Conservation (phyloP, 2,888 invertebrate genomes). For the Andrena fulva region DNA sequence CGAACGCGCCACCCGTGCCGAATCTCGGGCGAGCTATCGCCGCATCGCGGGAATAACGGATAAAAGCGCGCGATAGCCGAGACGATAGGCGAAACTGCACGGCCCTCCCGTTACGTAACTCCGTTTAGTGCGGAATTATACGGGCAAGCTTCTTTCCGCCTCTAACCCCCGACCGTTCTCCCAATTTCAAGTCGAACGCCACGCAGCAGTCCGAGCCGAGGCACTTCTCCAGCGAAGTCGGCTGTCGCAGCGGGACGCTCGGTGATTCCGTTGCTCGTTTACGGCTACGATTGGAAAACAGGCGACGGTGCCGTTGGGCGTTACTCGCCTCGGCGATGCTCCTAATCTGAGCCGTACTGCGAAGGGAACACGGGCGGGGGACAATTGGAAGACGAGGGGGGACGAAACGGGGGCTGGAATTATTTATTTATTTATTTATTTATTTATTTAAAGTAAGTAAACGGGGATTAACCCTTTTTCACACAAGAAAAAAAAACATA, state of each 20-base stretch:
- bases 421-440: too few species aligned
- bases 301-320: too few species aligned
- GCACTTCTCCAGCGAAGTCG: too few species aligned
- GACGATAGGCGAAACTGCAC: constrained; percentile 15
- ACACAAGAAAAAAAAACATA: too few species aligned
- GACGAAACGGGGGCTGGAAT: not conserved
- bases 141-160: constrained; percentile 23
- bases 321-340: not conserved
- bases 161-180: constrained; percentile 26
- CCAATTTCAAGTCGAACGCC: constrained; percentile 40
- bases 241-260: too few species aligned
- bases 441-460: too few species aligned
- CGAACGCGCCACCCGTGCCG: constrained; percentile 28
- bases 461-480: too few species aligned
- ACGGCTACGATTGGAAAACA: too few species aligned
- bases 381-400: not conserved
- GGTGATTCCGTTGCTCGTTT: too few species aligned
- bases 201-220: not conserved
- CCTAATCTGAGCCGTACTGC: too few species aligned
- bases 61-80: constrained; percentile 52
- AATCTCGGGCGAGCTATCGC: constrained; percentile 40
- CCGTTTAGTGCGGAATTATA: constrained; percentile 59
- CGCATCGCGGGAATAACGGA: constrained; percentile 44
- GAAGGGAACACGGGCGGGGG: not conserved
- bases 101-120: constrained; percentile 44